Evolutionary conservation across 2,888 invertebrate genomes (phyloP), one percentile per base, ranked within the genome.

Genomic region (Sarcophaga variegata): DNA sequence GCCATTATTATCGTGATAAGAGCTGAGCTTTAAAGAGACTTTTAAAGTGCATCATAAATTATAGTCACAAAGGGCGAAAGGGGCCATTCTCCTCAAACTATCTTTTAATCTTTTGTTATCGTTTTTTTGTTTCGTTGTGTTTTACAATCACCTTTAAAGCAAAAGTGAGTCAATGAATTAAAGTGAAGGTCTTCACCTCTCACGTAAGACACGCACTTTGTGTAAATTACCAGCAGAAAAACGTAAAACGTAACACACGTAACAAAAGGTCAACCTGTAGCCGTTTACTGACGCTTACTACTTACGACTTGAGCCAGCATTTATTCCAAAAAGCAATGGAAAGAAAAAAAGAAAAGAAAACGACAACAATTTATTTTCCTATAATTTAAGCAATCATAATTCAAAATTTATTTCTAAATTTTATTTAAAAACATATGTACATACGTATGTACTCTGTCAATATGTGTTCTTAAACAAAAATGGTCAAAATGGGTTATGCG

Each of bases 171-270:
- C 22, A 22, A 22, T 22, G 22, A 22, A 22, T 22, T 22, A 22
- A 22, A 22, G 22, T 76, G 80, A 80, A 75, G 81, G 78, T 81
- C 72, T 37, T 54, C 47, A 59, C n/a, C 60, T 67, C 69, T 81
- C 72, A 79, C 64, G 70, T 74, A 81, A 78, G 60, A 66, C 77
- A 86, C 69, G 77, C 81, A 81, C 78, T 75, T 67, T 37, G 80
- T 74, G 76, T 78, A 62, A 62, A 37, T 17, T 45, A 62, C 2
- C 37, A 72, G 60, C 37, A 20, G 54, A 12, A 62, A 37, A 62
- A 59, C 45, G 37, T 37, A 37, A 37, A 37, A 37, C 37, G 37
- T 37, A 64, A n/a, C 37, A 62, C 3, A 49, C 3, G 14, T 54
- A 59, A 81, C 76, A 81, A 22, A 22, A 22, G 81, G 72, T 86